Base-by-base conservation (phyloP, 2,888 invertebrate species). In the Dolomedes plantarius region DNA sequence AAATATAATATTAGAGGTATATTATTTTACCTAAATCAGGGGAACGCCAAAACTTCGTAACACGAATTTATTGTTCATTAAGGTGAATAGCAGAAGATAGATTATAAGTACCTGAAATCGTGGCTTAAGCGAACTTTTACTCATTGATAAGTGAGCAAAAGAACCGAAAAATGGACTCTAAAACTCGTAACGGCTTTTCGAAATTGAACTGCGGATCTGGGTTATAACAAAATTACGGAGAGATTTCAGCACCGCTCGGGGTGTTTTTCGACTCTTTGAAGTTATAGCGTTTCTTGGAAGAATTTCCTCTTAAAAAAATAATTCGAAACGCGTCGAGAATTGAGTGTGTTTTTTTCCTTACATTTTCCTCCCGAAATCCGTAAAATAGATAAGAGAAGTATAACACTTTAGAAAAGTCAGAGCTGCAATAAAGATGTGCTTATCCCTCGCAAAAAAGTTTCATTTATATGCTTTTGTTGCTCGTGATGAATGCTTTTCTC, bases 351-450 rank as follows among this genome's bases (percentile, higher is more conserved):
- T 56, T 56, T 23, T 56, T 9, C 36, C 5, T 6, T 16, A 46
- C 41, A 56, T 56, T 56, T 56, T 56, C 23, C 56, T 46, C 16
- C 56, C 6, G 23, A 19, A 56, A 23, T 56, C 41, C 23, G 11
- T 23, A 1, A 5, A 6, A 1, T 2, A 23, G 56, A 56, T 56
- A 56, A 56, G 56, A 23, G 56, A 56, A 23, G 56, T 56, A 56
- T 56, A 23, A 2, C 56, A 56, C 19, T 56, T 56, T 1, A 56
- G 56, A 56, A 23, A 56, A 56, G 56, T 56, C 56, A 2, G 23
- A 56, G 16, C 56, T 19, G 56, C 11, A 56, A 56, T 56, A 56
- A 56, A 56, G 56, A 56, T 56, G 56, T 56, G 56, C 56, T 56
- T 56, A 56, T 23, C 23, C 19, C 1, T 2, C 23, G 11, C 56